Conservation (phyloP, 2,797 vertebrate species). For the Pipistrellus kuhlii region DNA sequence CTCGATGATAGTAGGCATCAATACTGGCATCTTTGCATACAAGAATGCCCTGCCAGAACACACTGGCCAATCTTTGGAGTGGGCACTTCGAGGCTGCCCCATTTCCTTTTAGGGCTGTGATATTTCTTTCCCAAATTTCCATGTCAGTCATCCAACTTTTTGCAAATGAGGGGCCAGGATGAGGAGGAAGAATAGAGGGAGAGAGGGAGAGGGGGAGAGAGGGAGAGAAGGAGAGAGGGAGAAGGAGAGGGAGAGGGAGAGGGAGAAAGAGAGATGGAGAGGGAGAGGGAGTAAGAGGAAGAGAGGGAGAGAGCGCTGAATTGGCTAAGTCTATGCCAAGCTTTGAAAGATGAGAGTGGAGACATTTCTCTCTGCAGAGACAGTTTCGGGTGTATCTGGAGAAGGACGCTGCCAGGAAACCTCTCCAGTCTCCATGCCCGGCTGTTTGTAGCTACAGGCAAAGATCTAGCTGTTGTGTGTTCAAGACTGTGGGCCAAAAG, state of each 20-base stretch:
- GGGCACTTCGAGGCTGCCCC: background rate
- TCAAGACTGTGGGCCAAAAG: constrained; percentile 5
- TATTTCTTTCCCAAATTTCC: constrained; percentile 19
- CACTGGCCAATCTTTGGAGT: background rate
- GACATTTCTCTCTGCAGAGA: constrained; percentile 2
- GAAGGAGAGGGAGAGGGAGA: too few relatives aligned
- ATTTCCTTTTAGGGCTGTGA: background rate
- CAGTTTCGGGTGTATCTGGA: background rate
- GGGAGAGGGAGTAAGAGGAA: too few relatives aligned
- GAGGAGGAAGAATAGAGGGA: background rate
- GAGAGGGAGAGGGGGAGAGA: background rate
- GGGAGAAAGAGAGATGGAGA: background rate
- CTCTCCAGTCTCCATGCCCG: background rate
- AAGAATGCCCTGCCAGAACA: background rate
- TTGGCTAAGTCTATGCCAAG: background rate
- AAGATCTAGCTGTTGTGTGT: background rate
- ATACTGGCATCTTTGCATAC: background rate
- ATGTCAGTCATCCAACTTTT: background rate
- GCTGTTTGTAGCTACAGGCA: background rate
- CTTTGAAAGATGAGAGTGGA: background rate
- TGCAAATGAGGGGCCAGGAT: background rate
- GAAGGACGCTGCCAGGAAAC: background rate
- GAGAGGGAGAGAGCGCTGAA: background rate
- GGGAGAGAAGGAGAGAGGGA: too few relatives aligned
- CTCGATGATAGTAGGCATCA: background rate